Percentiles rank a stretch among this genome's conserved stretches.
These are phyloP conservation scores for Sarcophaga rosellei DNA, from an alignment of 2,888 invertebrate genomes.

Conservation along the genomic window DNA sequence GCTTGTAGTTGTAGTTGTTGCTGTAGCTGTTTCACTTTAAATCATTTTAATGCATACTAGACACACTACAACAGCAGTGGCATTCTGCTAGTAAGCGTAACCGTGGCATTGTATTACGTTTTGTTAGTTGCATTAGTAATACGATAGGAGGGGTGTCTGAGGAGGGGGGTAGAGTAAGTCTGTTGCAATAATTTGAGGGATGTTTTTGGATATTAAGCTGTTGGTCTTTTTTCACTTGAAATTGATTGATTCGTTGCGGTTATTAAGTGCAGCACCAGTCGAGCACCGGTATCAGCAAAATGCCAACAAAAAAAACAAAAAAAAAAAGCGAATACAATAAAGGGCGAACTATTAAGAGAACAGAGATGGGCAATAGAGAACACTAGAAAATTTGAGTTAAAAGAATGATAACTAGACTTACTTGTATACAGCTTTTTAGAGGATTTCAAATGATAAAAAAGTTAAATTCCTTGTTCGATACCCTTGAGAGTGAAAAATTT, in stretches of 20 bases:
- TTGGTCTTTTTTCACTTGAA: slow-evolving; percentile 47
- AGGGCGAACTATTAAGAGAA: too few relatives aligned
- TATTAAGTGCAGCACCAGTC: slow-evolving; percentile 54
- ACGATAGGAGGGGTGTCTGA: not conserved
- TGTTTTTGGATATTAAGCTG: slow-evolving; percentile 30
- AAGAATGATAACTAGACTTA: too few relatives aligned
- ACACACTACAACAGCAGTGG: not conserved
- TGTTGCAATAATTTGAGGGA: slow-evolving; percentile 36
- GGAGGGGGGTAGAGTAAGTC: not conserved
- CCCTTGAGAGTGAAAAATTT: too few relatives aligned
- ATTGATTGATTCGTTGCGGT: slow-evolving; percentile 65
- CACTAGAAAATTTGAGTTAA: too few relatives aligned
- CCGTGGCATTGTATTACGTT: not conserved
- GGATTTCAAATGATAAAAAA: too few relatives aligned
- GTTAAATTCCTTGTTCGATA: too few relatives aligned
- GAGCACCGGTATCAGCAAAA: not conserved
- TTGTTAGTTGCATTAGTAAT: not conserved
- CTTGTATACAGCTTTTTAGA: too few relatives aligned
- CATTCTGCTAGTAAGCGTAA: not conserved
- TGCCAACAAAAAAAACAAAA: too few relatives aligned
- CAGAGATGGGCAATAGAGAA: slow-evolving; percentile 9
- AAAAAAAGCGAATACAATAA: too few relatives aligned
- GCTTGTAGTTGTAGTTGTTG: too few relatives aligned
- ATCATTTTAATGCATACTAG: slow-evolving; percentile 12
- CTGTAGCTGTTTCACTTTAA: slow-evolving; percentile 9